Evolutionary conservation across 2,797 vertebrate species (phyloP), one percentile per base, ranked within the genome.

Genomic region (Tauraco hartlaubi): DNA sequence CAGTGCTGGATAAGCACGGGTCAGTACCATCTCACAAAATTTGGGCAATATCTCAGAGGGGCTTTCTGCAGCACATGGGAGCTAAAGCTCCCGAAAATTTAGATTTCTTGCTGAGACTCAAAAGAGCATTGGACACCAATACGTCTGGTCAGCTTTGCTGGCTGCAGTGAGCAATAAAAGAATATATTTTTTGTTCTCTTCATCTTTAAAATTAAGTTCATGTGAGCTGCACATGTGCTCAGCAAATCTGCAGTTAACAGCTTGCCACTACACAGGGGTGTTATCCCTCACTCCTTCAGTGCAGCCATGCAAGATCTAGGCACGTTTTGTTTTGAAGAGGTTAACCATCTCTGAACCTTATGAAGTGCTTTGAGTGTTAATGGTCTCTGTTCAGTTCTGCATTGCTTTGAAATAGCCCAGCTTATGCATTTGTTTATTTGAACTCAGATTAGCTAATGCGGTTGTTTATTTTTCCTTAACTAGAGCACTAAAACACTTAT

Each of bases 341-440:
- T 95, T 88, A 93, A 94, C 72, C 59, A 64, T 66, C 67, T 75
- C 74, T 95, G 83, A 95, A 76, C 90, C 66, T 88, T 67, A 54
- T 22, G 48, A 85, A 93, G 74, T 76, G 67, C 64, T 94, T 44
- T 56, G 71, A 85, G 88, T 88, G 88, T 76, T 92, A 92, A 92
- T 79, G 77, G 55, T 86, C 83, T 94, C 88, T 95, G 63, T 67
- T 95, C 73, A 76, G 61, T 63, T 61, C 85, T 79, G 73, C 82
- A 46, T n/a, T 85, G 63, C 88, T 95, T 93, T 94, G 85, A 89
- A 82, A 97, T 28, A 83, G 72, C 39, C 46, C 81, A 80, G 78
- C 6, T 93, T 89, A 97, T 89, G 64, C 64, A 96, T 95, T 44
- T 96, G 93, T 96, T 97, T 96, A 96, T 96, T 94, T 95, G 92